phyloP scores from a whole-genome alignment of 1,140 invertebrate genomes.

The Drosophila pachea region DNA sequence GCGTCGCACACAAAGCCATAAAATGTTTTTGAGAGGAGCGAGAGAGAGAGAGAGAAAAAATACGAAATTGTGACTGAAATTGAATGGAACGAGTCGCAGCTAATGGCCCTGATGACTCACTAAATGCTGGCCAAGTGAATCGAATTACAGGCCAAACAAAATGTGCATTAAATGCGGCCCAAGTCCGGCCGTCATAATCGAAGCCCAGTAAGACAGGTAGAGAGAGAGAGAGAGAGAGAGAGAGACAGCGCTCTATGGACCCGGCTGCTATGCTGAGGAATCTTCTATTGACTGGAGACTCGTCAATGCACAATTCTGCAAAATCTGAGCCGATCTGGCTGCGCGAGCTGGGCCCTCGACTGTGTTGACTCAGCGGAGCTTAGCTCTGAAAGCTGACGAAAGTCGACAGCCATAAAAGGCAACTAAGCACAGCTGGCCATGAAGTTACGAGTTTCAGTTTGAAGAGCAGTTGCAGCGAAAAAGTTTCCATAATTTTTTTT shows the following conservation, averaged over 20 bases:
- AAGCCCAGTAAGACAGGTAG: neutral
- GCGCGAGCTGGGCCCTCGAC: no score
- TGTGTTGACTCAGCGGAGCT: no score
- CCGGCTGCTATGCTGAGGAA: no score
- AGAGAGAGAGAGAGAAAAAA: neutral
- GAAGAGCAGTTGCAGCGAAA: slow-evolving; percentile 1
- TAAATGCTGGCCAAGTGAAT: slow-evolving; percentile 15
- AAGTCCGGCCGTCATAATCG: neutral
- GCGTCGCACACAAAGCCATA: slow-evolving; percentile 23
- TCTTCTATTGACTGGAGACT: no score
- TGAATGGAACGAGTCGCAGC: slow-evolving; percentile 23
- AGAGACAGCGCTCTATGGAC: no score
- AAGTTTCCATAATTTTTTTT: neutral
- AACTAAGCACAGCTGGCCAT: slow-evolving; percentile 7
- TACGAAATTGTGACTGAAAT: neutral
- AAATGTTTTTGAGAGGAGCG: slow-evolving; percentile 18
- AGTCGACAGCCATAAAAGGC: slow-evolving; percentile 1
- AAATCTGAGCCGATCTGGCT: no score
- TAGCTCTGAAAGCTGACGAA: neutral
- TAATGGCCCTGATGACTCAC: slow-evolving; percentile 24
- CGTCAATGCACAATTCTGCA: no score
- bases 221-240: no score
- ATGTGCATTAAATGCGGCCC: neutral
- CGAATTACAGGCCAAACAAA: slow-evolving; percentile 1
- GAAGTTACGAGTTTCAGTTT: neutral